Evolutionary conservation across 2,113 vertebrate species (phyloP).

Genomic region (Petrocephalus zakoni): DNA sequence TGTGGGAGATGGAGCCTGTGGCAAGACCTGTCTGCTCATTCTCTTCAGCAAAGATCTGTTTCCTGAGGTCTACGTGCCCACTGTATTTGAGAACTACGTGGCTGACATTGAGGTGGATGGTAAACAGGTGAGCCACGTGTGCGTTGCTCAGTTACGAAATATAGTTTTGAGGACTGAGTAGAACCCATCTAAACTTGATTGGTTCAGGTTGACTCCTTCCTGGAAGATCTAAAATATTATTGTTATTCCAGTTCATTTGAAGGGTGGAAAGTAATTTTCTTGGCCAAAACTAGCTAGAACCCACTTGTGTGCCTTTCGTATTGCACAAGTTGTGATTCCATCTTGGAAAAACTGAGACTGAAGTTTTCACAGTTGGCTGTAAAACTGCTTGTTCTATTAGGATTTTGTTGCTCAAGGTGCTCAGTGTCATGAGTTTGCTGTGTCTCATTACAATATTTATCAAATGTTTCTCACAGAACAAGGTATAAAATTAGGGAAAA

Average conservation of each 20-base stretch:
- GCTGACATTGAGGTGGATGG: constrained; percentile 96
- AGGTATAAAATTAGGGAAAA: background rate
- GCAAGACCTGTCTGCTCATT: constrained; percentile 96
- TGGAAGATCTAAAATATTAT: background rate
- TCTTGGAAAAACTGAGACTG: background rate
- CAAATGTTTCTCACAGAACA: background rate
- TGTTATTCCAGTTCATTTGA: background rate
- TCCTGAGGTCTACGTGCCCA: constrained; percentile 96
- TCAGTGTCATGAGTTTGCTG: background rate
- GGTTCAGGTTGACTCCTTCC: background rate
- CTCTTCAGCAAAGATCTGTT: constrained; percentile 99
- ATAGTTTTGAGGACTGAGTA: background rate
- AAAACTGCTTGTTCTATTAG: background rate
- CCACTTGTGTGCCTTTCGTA: background rate
- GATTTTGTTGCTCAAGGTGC: background rate
- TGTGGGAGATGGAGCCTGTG: constrained; percentile 96
- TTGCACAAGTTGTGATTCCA: background rate
- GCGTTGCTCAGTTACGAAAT: background rate
- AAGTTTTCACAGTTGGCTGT: background rate
- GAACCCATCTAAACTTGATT: background rate
- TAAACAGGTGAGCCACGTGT: constrained; percentile 77
- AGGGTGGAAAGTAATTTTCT: background rate
- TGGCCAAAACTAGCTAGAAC: background rate
- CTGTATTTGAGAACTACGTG: constrained; percentile 97
- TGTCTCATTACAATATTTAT: background rate